Conservation (phyloP, 1,140 invertebrate species). For the Hylaeus anthracinus region DNA sequence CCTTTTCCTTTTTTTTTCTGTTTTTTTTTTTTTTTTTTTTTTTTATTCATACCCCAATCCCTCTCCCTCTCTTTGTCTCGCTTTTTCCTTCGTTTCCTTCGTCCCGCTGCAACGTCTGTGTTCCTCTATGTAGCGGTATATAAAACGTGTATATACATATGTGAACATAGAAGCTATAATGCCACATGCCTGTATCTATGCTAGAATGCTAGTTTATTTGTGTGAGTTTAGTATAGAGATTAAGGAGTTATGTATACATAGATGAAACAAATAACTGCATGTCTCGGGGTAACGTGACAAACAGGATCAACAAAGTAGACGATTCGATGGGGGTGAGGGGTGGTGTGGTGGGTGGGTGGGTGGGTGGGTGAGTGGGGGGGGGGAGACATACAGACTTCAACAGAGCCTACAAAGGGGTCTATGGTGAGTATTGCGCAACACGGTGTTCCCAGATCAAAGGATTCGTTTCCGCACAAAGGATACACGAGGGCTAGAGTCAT, state of each 20-base stretch:
- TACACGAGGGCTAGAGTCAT: neutral
- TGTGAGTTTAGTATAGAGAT: conserved; percentile 29
- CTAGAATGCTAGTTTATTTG: conserved; percentile 68
- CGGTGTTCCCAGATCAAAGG: conserved; percentile 34
- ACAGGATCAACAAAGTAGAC: conserved; percentile 4
- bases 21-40: neutral
- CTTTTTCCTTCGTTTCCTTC: conserved; percentile 6
- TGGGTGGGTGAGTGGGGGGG: too few relatives aligned
- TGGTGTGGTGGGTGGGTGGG: too few relatives aligned
- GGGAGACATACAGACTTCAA: conserved; percentile 25
- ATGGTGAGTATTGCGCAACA: conserved; percentile 8
- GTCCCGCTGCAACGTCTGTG: conserved; percentile 26
- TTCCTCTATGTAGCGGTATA: conserved; percentile 21
- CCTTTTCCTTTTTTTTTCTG: neutral
- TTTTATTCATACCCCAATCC: neutral
- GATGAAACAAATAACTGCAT: conserved; percentile 17
- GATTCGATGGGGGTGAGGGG: conserved; percentile 12
- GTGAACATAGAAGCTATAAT: conserved; percentile 72
- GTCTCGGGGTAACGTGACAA: conserved; percentile 2
- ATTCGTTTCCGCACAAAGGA: too few relatives aligned
- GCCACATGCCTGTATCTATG: conserved; percentile 76
- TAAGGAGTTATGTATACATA: conserved; percentile 13
- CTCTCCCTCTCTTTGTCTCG: conserved; percentile 6
- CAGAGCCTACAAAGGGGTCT: conserved; percentile 6
- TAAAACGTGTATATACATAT: conserved; percentile 54